These are phyloP conservation scores for Norana najaformis DNA, from an alignment of 2,888 invertebrate species.

Conservation along the genomic window DNA sequence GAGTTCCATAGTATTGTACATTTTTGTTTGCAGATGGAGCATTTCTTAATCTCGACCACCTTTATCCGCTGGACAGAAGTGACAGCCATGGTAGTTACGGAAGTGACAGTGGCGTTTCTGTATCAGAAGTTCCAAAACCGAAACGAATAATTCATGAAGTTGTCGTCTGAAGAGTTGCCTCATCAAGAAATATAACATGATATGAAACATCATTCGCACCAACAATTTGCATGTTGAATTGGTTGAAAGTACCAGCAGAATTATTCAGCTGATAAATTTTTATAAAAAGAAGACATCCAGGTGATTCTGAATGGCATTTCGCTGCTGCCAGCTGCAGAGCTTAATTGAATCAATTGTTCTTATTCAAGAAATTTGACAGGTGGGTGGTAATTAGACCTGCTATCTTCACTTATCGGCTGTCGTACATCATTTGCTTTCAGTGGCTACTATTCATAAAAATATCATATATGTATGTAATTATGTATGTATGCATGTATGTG, in stretches of 20 bases:
- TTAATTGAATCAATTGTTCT: background rate
- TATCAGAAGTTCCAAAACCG: conserved; percentile 21
- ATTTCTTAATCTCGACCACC: background rate
- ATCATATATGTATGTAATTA: background rate
- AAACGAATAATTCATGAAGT: conserved; percentile 32
- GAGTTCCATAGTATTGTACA: background rate
- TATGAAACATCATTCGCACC: background rate
- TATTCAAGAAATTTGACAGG: background rate
- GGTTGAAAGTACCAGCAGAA: conserved; percentile 2
- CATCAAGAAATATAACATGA: background rate
- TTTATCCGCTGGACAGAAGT: conserved; percentile 17
- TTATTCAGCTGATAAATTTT: background rate
- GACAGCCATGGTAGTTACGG: conserved; percentile 27
- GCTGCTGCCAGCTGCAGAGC: background rate
- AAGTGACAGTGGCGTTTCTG: conserved; percentile 29
- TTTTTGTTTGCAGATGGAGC: background rate
- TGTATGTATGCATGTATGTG: background rate
- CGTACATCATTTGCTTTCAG: background rate
- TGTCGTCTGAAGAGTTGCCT: conserved; percentile 21
- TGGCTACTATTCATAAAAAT: background rate
- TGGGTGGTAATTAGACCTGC: background rate
- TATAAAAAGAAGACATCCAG: background rate
- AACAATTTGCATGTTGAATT: conserved; percentile 2
- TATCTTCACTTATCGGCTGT: background rate
- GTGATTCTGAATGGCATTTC: background rate